A percentile compares a stretch with the other conserved stretches of the same genome.
Evolutionary conservation across 2,797 vertebrate genomes (phyloP).

Genomic region (Parauchenoglanis punctatus): DNA sequence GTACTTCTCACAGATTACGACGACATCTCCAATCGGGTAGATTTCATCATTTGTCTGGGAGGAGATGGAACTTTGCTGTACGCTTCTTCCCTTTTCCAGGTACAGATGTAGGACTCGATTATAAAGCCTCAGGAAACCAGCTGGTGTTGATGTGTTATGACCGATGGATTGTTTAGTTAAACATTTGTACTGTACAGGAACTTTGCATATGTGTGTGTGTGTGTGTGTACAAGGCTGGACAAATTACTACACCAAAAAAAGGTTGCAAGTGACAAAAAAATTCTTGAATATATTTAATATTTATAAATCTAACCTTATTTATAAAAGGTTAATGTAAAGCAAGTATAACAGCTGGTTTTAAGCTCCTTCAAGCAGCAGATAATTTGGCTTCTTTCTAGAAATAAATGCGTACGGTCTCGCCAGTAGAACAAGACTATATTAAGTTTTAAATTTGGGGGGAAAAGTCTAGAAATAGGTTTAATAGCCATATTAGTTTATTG

Average conservation of each 20-base stretch:
- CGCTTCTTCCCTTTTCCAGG: slow-evolving; percentile 83
- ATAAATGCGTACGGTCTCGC: too few relatives aligned
- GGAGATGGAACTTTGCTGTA: slow-evolving; percentile 83
- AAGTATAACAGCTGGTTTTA: too few relatives aligned
- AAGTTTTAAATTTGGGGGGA: too few relatives aligned
- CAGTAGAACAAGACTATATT: too few relatives aligned
- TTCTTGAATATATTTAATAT: too few relatives aligned
- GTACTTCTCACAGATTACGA: slow-evolving; percentile 71
- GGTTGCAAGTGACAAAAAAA: not conserved
- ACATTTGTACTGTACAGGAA: not conserved
- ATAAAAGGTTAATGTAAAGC: too few relatives aligned
- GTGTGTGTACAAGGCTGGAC: not conserved
- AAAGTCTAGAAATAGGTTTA: too few relatives aligned
- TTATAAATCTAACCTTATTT: too few relatives aligned
- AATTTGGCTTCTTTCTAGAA: too few relatives aligned
- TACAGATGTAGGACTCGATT: slow-evolving; percentile 42
- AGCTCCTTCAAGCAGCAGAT: too few relatives aligned
- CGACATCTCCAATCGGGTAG: slow-evolving; percentile 81
- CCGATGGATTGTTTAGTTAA: not conserved
- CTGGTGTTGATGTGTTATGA: not conserved
- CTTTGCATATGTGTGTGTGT: too few relatives aligned
- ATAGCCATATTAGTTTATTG: too few relatives aligned
- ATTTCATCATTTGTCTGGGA: slow-evolving; percentile 83
- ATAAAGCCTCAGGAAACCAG: not conserved
- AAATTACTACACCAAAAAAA: not conserved